These are phyloP conservation scores for Anthopleura sola DNA, from an alignment of 64 coral and sea anemone genomes.

Conservation along the genomic window DNA sequence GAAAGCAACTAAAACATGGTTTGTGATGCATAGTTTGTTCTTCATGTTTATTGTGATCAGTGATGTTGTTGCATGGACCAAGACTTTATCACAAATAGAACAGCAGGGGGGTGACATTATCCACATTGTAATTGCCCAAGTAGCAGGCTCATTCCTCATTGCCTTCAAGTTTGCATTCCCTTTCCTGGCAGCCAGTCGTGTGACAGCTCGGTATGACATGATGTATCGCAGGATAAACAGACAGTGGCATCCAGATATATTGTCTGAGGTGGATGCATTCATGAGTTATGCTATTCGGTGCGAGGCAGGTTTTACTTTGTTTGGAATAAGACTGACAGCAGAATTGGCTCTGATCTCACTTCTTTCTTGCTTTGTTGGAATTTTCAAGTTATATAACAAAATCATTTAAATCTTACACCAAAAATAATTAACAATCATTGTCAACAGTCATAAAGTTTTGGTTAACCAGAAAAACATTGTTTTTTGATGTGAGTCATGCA, in stretches of 20 bases:
- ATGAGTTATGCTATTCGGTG: constrained; percentile 22
- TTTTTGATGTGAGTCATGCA: no score
- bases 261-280: constrained; percentile 15
- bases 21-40: background rate
- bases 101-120: background rate
- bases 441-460: no score
- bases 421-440: no score
- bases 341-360: constrained; percentile 28
- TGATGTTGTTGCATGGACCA: background rate
- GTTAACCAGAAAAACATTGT: no score
- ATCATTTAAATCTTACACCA: background rate
- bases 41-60: constrained; percentile 10
- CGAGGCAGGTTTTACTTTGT: constrained; percentile 14
- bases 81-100: background rate
- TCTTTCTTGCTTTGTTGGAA: constrained; percentile 21
- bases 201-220: constrained; percentile 24
- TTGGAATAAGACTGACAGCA: constrained; percentile 8
- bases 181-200: constrained; percentile 10
- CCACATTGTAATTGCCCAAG: background rate
- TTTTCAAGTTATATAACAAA: constrained; percentile 34
- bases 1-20: constrained; percentile 6
- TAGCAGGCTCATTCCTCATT: constrained; percentile 6
- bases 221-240: constrained; percentile 27
- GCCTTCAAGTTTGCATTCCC: constrained; percentile 36
- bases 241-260: background rate